These are phyloP conservation scores for Lepidotrigona ventralis DNA, from an alignment of 1,140 invertebrate species.

Conservation along the genomic window DNA sequence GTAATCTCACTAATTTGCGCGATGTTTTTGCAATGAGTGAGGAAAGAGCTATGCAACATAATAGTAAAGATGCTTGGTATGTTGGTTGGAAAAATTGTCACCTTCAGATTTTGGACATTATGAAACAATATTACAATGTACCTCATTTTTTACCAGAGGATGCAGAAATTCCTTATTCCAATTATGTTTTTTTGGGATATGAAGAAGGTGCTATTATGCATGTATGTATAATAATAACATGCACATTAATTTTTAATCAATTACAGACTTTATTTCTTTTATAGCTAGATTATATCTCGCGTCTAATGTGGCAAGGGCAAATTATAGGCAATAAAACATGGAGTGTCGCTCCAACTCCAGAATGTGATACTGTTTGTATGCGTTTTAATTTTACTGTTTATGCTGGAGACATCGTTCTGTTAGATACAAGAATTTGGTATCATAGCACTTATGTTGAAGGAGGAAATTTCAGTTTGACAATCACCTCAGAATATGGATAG, in stretches of 20 bases:
- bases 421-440: constrained; percentile 97
- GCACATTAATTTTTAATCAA: constrained; percentile 82
- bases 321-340: constrained; percentile 92
- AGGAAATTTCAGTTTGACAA: constrained; percentile 92
- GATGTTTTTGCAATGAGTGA: constrained; percentile 90
- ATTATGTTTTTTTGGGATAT: constrained; percentile 97
- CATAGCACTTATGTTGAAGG: constrained; percentile 92
- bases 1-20: constrained; percentile 87
- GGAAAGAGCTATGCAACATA: constrained; percentile 83
- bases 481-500: constrained; percentile 93
- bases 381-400: constrained; percentile 89
- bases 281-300: constrained; percentile 94
- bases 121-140: constrained; percentile 88
- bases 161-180: constrained; percentile 93
- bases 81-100: constrained; percentile 97
- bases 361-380: constrained; percentile 90
- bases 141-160: constrained; percentile 94
- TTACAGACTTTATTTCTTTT: constrained; percentile 47
- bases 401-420: constrained; percentile 91
- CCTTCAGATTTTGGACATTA: constrained; percentile 85
- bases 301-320: constrained; percentile 97
- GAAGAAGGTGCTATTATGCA: constrained; percentile 96
- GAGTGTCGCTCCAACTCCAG: constrained; percentile 91
- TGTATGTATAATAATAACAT: constrained; percentile 84
- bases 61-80: constrained; percentile 90